Evolutionary conservation across 2,888 invertebrate species (phyloP), one percentile per base, ranked within the genome.

Genomic region (Rhagium mordax): DNA sequence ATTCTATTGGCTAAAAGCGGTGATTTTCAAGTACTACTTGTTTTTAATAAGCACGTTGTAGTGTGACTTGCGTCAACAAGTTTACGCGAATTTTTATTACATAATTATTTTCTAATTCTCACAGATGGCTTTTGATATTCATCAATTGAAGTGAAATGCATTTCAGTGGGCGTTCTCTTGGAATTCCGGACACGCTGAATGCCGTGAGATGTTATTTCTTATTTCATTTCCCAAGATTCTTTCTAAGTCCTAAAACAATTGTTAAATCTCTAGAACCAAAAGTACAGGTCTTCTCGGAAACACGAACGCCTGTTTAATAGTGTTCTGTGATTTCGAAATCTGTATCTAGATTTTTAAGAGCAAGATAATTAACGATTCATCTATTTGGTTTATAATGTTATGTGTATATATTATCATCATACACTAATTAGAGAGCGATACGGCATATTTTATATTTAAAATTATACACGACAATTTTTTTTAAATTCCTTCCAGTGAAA

Each of bases 41-140:
- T 70, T 79, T 80, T 76, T 64, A 70, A 27, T 18, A 51, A 70
- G 29, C 18, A 72, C 53, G 68, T 72, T 71, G 66, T 65, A 67
- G 61, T 33, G 18, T 10, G 18, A n/a, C 10, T 29, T 18, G 0
- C 0, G 18, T 1, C 10, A 16, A n/a, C 24, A 29, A 18, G 4
- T 59, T 29, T 29, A 10, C 33, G 61, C 29, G 49, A 70, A 68
- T 73, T 69, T 72, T 74, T 70, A 75, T 65, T 72, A 70, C 70
- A 76, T 78, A 80, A 79, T 77, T 78, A 77, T 78, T 79, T 79
- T 80, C 74, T 78, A 77, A 77, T 76, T 74, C 78, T 76, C 78
- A 75, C 81, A 80, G 81, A 81, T 81, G 81, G 79, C 78, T 79
- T 79, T 77, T 80, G 81, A 81, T 81, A 81, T 79, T 79, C 79